These are phyloP conservation scores for Athalia cordata DNA, from an alignment of 2,888 invertebrate genomes.

Conservation along the genomic window DNA sequence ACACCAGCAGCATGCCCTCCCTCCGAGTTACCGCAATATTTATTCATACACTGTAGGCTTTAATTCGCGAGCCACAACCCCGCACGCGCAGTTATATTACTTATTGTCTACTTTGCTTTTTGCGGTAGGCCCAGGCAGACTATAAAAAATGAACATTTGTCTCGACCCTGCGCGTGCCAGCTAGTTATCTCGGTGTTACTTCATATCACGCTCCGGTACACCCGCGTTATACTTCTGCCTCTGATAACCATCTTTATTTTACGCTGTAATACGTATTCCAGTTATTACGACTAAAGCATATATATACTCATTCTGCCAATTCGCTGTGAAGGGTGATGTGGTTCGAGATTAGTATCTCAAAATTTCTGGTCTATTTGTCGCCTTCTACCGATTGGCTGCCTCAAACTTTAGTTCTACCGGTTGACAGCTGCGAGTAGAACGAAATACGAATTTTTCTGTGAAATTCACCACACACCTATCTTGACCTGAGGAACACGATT, in stretches of 20 bases:
- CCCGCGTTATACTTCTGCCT: constrained; percentile 7
- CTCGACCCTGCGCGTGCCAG: constrained; percentile 12
- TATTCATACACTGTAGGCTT: constrained; percentile 10
- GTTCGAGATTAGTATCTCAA: no score
- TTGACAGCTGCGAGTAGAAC: no score
- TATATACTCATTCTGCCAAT: no score
- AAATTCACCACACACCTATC: constrained; percentile 11
- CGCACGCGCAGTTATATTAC: constrained; percentile 6
- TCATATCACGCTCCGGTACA: constrained; percentile 25
- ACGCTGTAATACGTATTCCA: background rate
- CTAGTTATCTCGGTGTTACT: constrained; percentile 31
- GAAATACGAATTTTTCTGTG: no score
- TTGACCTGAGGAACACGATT: no score
- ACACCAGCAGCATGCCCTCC: background rate
- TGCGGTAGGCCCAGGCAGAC: background rate
- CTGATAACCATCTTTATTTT: constrained; percentile 22
- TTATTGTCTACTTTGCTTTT: constrained; percentile 28
- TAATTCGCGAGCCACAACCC: background rate
- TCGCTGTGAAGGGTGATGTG: no score
- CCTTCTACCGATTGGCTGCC: no score
- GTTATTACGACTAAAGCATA: no score
- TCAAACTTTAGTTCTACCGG: no score
- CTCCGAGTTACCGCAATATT: constrained; percentile 5
- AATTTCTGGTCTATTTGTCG: no score
- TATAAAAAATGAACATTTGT: constrained; percentile 33